Evolutionary conservation across 30 jellyfish, hydroid and myxozoan genomes (phyloP).

Genomic region (Hydractinia echinata): DNA sequence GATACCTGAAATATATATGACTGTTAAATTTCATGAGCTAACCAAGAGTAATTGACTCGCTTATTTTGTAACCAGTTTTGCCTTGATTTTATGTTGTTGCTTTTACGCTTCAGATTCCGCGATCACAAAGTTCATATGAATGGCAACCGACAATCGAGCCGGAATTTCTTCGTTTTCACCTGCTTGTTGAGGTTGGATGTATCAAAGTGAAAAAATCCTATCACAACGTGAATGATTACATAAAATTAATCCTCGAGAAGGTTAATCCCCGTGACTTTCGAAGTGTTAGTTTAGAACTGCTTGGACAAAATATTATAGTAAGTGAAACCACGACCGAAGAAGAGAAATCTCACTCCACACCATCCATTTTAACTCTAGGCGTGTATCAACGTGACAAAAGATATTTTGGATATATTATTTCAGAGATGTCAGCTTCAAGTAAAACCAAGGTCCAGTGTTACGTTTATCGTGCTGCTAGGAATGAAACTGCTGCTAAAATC

Average conservation of each 20-base stretch:
- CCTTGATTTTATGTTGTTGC: background rate
- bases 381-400: constrained; percentile 66
- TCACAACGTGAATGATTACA: constrained; percentile 73
- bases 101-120: background rate
- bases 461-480: constrained; percentile 55
- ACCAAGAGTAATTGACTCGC: background rate
- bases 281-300: constrained; percentile 45
- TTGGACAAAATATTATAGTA: constrained; percentile 28
- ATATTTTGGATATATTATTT: constrained; percentile 71
- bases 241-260: constrained; percentile 53
- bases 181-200: constrained; percentile 57
- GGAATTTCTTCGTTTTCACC: constrained; percentile 39
- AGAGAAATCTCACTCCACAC: constrained; percentile 61
- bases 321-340: constrained; percentile 36
- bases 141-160: constrained; percentile 20
- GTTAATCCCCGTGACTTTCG: constrained; percentile 64
- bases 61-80: background rate
- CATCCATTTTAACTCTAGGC: constrained; percentile 84
- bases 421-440: constrained; percentile 42
- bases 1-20: no score
- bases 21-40: no score
- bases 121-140: background rate
- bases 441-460: constrained; percentile 70
- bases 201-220: constrained; percentile 64
- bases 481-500: constrained; percentile 32